phyloP scores from a whole-genome alignment of 1,140 invertebrate genomes.

The Drosophila parvula region DNA sequence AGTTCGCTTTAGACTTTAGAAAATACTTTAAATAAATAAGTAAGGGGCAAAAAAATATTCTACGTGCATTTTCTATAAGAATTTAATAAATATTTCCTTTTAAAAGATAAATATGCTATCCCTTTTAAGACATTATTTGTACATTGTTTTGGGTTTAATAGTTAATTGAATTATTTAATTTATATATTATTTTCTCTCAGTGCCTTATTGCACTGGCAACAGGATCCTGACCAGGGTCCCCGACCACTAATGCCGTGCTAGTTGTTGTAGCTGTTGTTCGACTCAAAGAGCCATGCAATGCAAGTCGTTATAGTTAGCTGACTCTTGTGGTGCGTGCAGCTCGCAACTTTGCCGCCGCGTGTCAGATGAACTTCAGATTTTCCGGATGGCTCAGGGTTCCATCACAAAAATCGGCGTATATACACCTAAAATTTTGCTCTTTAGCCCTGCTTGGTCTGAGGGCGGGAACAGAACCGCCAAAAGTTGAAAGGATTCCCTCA shows the following conservation, averaged over 20 bases:
- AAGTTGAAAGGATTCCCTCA: slow-evolving; percentile 40
- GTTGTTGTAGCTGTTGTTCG: slow-evolving; percentile 74
- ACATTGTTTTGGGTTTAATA: not conserved
- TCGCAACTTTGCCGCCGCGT: slow-evolving; percentile 53
- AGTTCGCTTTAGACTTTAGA: not conserved
- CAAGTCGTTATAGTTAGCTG: slow-evolving; percentile 54
- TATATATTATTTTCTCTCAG: not conserved
- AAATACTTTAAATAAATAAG: not conserved
- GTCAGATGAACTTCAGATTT: slow-evolving; percentile 14
- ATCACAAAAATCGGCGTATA: slow-evolving; percentile 13
- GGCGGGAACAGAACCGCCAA: not conserved
- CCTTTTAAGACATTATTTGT: not conserved
- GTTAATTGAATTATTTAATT: not conserved
- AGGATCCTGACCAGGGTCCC: slow-evolving; percentile 20
- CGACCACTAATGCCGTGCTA: slow-evolving; percentile 70
- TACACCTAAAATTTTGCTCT: slow-evolving; percentile 23
- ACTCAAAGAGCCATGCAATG: slow-evolving; percentile 65
- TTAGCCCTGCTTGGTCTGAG: not conserved
- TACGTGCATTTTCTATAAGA: not conserved
- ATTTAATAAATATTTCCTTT: not conserved
- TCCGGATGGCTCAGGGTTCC: not conserved
- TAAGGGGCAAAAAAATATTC: not conserved
- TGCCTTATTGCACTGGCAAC: slow-evolving; percentile 13
- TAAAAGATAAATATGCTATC: too few species aligned
- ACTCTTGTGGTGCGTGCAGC: slow-evolving; percentile 61